Percentiles rank a stretch among this genome's conserved stretches.
phyloP scores from a whole-genome alignment of 2,888 invertebrate genomes.

The Venusia cambrica region DNA sequence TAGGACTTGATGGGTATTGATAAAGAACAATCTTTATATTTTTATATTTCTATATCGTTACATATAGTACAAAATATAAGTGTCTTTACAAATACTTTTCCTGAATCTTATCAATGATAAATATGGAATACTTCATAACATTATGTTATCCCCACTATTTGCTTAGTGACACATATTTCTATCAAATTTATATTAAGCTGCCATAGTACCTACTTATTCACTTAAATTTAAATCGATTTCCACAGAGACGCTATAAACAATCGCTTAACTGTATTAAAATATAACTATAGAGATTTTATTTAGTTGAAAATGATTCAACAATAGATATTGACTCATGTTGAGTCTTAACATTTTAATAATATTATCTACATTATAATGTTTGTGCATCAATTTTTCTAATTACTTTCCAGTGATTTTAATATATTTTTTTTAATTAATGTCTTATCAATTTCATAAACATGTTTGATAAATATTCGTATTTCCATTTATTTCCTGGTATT shows the following conservation, averaged over 20 bases:
- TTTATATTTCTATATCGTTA: constrained; percentile 30
- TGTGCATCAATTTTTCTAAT: too few relatives aligned
- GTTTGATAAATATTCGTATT: neutral
- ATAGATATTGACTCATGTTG: constrained; percentile 63
- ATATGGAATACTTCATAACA: too few relatives aligned
- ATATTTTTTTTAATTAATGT: neutral
- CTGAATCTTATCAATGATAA: constrained; percentile 26
- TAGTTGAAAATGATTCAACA: constrained; percentile 59
- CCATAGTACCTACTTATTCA: too few relatives aligned
- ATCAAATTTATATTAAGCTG: too few relatives aligned
- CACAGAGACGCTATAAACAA: constrained; percentile 5
- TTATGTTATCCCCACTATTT: too few relatives aligned
- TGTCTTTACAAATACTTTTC: constrained; percentile 45
- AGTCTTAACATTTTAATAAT: too few relatives aligned
- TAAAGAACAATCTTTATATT: constrained; percentile 24
- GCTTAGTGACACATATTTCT: too few relatives aligned
- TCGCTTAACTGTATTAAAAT: neutral
- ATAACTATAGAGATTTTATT: constrained; percentile 15
- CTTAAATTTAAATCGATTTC: neutral
- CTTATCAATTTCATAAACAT: neutral
- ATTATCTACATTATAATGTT: too few relatives aligned
- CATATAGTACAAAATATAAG: constrained; percentile 52
- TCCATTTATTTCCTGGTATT: too few relatives aligned
- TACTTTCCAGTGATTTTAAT: neutral
- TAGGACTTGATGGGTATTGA: constrained; percentile 16